Evolutionary conservation across 2,797 vertebrate species (phyloP), one percentile per base, ranked within the genome.

Genomic region (Gymnodraco acuticeps): DNA sequence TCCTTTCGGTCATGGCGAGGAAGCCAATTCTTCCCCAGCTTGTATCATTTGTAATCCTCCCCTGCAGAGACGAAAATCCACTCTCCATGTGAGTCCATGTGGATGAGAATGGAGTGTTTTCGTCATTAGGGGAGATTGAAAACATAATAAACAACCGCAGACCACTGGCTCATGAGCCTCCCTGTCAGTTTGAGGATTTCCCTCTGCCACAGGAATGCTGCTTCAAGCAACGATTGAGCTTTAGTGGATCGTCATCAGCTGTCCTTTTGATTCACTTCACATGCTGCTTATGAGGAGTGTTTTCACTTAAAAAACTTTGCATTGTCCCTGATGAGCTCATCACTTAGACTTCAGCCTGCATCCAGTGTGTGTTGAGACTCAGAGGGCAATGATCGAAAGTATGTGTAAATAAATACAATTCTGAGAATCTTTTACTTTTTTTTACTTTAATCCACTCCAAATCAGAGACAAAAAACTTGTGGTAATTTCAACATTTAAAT

Each of bases 111-210:
- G 20, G 69, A 71, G 66, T 81, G 71, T 76, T 84, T 82, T 81
- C 77, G 38, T 78, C 64, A 79, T 81, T 51, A 72, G 50, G 27
- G 27, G 11, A 68, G 43, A 73, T 66, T 76, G 54, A 65, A 88
- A 71, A 79, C 63, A 38, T 60, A 46, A 71, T 78, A 86, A 89
- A 90, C 68, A 72, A 66, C 65, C 59, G 42, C 56, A 73, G 55
- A 75, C 43, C 41, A 42, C 60, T 71, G 60, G 59, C 72, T 63
- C 50, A 0, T 0, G 41, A 79, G 27, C 46, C 31, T 60, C 41
- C n/a, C 65, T 71, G 66, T 61, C 65, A 54, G 41, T 41, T 61
- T 31, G 10, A 74, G 48, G 47, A 78, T 27, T 23, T 75, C 62
- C 33, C 43, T 70, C 42, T 52, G 17, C 48, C 70, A 43, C 31